Percentiles rank a stretch among this genome's conserved stretches.
Evolutionary conservation across 1,140 invertebrate genomes (phyloP).

Genomic region (Trichogramma pretiosum): DNA sequence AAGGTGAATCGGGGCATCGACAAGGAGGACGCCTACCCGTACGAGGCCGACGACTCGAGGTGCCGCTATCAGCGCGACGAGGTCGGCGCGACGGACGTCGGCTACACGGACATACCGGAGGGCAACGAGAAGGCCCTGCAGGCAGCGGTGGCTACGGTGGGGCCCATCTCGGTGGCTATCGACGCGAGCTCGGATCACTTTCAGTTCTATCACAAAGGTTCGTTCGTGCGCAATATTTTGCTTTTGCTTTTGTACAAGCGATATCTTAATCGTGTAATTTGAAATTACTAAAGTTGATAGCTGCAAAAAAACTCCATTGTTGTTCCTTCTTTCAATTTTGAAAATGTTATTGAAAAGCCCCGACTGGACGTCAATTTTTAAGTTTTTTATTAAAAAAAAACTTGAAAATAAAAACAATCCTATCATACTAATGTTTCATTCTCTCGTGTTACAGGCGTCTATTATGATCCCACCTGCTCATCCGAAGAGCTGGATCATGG

Average conservation of each 20-base stretch:
- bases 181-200: constrained; percentile 78
- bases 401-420: no score
- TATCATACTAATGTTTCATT: no score
- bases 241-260: background rate
- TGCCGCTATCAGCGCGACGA: constrained; percentile 63
- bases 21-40: constrained; percentile 83
- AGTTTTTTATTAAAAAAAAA: no score
- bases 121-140: constrained; percentile 61
- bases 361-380: no score
- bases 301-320: no score
- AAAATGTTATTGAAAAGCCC: no score
- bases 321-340: no score
- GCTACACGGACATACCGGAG: constrained; percentile 69
- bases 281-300: no score
- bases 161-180: constrained; percentile 82
- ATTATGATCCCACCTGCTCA: constrained; percentile 60
- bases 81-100: constrained; percentile 72
- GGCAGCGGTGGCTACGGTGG: constrained; percentile 74
- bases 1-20: constrained; percentile 82
- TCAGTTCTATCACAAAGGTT: constrained; percentile 65
- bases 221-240: background rate
- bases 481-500: constrained; percentile 72
- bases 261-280: background rate
- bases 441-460: constrained; percentile 57
- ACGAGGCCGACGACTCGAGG: constrained; percentile 67